Evolutionary conservation across 2,888 invertebrate species (phyloP).

Genomic region (Epistrophe grossulariae): DNA sequence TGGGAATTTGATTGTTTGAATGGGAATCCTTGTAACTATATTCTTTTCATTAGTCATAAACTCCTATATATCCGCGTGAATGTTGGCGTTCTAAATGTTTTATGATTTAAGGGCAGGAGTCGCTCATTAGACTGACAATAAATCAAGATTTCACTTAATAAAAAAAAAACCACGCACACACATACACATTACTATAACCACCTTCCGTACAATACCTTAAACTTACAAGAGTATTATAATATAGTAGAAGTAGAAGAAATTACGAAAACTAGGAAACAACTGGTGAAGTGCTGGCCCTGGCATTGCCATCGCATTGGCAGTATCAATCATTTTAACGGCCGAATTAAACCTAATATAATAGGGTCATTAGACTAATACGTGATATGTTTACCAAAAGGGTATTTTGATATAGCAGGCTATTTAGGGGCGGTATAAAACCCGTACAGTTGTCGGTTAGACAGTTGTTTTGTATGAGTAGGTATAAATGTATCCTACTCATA

Average conservation of each 20-base stretch:
- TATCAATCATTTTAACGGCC: conserved; percentile 68
- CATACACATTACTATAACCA: background rate
- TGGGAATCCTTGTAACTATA: background rate
- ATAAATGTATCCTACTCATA: too few species aligned
- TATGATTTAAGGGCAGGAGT: background rate
- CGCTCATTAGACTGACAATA: conserved; percentile 16
- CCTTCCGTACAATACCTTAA: background rate
- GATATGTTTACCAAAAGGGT: conserved; percentile 46
- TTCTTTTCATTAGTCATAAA: conserved; percentile 10
- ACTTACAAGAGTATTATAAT: background rate
- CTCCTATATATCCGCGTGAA: conserved; percentile 4
- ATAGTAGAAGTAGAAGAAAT: background rate
- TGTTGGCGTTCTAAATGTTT: background rate
- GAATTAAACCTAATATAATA: conserved; percentile 58
- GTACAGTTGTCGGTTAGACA: conserved; percentile 12
- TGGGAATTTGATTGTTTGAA: conserved; percentile 34
- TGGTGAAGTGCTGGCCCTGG: background rate
- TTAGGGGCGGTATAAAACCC: background rate
- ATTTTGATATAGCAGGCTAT: conserved; percentile 33
- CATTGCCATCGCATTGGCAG: conserved; percentile 4
- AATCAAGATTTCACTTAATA: conserved; percentile 38
- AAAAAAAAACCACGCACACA: background rate
- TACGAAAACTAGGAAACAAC: conserved; percentile 24
- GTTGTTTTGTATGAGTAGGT: background rate
- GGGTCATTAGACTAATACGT: conserved; percentile 66